Conservation (phyloP, 30 jellyfish, hydroid and myxozoan species). For the Catostylus mosaicus region DNA sequence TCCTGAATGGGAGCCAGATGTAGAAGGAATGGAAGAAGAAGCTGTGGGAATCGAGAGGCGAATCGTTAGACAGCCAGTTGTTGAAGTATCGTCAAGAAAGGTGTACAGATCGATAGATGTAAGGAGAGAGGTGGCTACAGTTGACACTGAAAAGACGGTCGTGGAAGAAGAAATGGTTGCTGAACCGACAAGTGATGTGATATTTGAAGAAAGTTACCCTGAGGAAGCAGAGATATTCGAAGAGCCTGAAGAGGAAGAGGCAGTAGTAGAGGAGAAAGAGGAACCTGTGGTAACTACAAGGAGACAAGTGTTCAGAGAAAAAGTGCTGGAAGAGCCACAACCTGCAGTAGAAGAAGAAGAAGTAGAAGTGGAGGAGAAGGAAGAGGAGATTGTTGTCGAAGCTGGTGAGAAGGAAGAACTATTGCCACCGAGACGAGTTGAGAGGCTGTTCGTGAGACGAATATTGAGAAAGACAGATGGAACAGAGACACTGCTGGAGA, state of each 20-base stretch:
- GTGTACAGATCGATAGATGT: constrained; percentile 36
- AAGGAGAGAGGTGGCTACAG: constrained; percentile 12
- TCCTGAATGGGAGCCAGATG: constrained; percentile 17
- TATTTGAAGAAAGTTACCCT: constrained; percentile 18
- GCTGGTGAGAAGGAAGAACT: neutral
- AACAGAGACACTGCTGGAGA: constrained; percentile 65
- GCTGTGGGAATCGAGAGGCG: constrained; percentile 42
- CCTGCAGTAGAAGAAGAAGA: constrained; percentile 32
- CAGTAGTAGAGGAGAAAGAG: constrained; percentile 29
- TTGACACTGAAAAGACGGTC: constrained; percentile 14
- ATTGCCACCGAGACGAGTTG: constrained; percentile 62
- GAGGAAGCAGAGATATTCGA: constrained; percentile 17
- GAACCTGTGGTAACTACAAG: constrained; percentile 10
- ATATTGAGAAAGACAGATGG: constrained; percentile 83
- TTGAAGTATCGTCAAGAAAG: constrained; percentile 32
- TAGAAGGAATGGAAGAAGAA: constrained; percentile 22
- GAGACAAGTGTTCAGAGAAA: constrained; percentile 45
- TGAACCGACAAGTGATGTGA: constrained; percentile 31
- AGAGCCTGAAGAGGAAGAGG: constrained; percentile 39
- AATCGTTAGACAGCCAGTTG: constrained; percentile 48
- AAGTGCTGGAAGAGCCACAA: too few species aligned
- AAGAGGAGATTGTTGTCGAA: too few species aligned
- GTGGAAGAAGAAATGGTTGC: constrained; percentile 26
- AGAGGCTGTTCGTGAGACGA: constrained; percentile 76
- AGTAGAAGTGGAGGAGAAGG: constrained; percentile 35